Percentiles rank a stretch among this genome's conserved stretches.
Conservation (phyloP, 2,888 invertebrate genomes). For the Platerodrilus igneus region DNA sequence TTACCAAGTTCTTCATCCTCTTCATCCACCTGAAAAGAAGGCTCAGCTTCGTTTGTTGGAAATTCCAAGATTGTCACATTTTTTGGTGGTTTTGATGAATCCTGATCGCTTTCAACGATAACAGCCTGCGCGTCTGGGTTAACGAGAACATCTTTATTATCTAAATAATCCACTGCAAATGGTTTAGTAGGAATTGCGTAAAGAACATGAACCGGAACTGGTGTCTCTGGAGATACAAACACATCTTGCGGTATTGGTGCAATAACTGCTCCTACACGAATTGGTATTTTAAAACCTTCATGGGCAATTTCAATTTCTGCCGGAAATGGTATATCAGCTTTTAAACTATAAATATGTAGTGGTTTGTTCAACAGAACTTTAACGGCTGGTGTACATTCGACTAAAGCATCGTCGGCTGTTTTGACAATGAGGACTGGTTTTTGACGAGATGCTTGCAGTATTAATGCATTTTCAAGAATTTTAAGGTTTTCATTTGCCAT, state of each 20-base stretch:
- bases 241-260: constrained; percentile 43
- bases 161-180: constrained; percentile 33
- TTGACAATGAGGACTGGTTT: constrained; percentile 44
- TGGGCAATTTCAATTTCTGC: constrained; percentile 44
- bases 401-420: constrained; percentile 34
- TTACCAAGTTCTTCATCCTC: constrained; percentile 44
- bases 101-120: constrained; percentile 37
- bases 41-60: constrained; percentile 39
- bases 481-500: constrained; percentile 41
- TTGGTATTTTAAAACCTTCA: constrained; percentile 43
- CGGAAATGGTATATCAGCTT: constrained; percentile 46
- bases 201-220: constrained; percentile 43
- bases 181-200: constrained; percentile 48
- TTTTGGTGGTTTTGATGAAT: constrained; percentile 32
- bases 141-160: constrained; percentile 32
- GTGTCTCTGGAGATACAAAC: constrained; percentile 40
- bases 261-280: constrained; percentile 47
- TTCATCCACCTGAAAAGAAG: constrained; percentile 38
- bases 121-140: constrained; percentile 38
- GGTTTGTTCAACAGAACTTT: constrained; percentile 45
- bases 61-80: constrained; percentile 41
- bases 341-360: constrained; percentile 42
- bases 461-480: constrained; percentile 42
- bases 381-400: constrained; percentile 48
- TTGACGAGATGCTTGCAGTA: constrained; percentile 42